Evolutionary conservation across 2,797 vertebrate genomes (phyloP).

Genomic region (Smutsia gigantea): DNA sequence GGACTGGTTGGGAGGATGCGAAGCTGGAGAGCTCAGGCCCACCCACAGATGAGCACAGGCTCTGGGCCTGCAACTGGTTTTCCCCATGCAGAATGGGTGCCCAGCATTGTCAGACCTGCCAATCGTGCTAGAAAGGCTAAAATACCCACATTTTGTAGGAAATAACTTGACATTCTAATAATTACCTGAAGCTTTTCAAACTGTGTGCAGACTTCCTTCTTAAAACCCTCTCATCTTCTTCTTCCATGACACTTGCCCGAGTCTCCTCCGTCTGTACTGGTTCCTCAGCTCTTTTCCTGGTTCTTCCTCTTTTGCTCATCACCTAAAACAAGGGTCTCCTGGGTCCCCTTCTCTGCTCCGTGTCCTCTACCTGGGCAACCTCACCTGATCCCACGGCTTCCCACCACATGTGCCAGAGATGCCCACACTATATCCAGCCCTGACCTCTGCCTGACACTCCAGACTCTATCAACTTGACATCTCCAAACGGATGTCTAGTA

Average conservation of each 20-base stretch:
- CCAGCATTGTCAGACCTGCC: background rate
- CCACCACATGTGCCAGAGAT: background rate
- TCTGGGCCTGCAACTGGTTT: background rate
- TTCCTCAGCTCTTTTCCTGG: background rate
- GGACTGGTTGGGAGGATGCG: background rate
- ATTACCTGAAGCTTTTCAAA: background rate
- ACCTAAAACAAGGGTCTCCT: background rate
- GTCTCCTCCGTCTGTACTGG: background rate
- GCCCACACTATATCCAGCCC: background rate
- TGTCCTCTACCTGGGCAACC: background rate
- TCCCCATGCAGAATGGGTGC: background rate
- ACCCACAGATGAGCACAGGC: background rate
- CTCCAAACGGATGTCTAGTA: background rate
- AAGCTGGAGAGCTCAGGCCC: fast-evolving
- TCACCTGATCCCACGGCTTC: background rate
- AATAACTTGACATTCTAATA: background rate
- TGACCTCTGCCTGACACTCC: background rate
- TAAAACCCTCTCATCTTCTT: background rate
- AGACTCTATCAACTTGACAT: background rate
- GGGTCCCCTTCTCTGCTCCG: background rate
- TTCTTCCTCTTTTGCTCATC: background rate
- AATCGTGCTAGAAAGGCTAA: background rate
- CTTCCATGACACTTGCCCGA: no score
- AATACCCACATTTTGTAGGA: background rate
- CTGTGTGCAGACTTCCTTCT: background rate